These are phyloP conservation scores for Ondatra zibethicus DNA, from an alignment of 2,113 vertebrate species.

Conservation along the genomic window DNA sequence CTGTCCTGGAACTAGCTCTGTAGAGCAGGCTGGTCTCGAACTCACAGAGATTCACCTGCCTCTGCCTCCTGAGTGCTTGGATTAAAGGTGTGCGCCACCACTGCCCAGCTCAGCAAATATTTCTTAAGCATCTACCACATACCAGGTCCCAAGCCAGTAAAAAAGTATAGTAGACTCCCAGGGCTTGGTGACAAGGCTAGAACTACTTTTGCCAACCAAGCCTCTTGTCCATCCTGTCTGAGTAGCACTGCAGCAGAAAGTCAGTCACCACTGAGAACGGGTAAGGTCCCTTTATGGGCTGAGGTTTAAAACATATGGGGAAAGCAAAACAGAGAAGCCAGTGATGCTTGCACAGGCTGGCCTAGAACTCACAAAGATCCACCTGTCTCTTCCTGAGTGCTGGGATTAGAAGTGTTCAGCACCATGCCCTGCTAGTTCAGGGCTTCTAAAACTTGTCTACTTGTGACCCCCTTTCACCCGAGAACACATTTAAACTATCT, in stretches of 20 bases:
- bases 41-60: too few species aligned
- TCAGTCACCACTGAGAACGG: background rate
- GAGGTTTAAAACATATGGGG: background rate
- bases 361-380: background rate
- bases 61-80: too few species aligned
- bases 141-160: background rate
- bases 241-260: background rate
- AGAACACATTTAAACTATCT: background rate
- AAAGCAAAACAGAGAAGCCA: background rate
- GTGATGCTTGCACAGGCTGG: background rate
- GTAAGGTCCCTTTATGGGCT: background rate
- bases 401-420: background rate
- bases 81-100: too few species aligned
- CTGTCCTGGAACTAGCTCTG: too few species aligned
- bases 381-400: too few species aligned
- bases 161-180: background rate
- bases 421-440: background rate
- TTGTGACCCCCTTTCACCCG: background rate
- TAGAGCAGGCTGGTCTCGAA: too few species aligned
- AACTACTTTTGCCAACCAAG: slow-evolving; percentile 39
- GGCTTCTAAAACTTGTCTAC: background rate
- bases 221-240: background rate
- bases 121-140: background rate
- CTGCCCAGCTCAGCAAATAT: too few species aligned
- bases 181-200: background rate